Base-by-base conservation (phyloP, 1,140 invertebrate genomes). In the Rhyzopertha dominica region DNA sequence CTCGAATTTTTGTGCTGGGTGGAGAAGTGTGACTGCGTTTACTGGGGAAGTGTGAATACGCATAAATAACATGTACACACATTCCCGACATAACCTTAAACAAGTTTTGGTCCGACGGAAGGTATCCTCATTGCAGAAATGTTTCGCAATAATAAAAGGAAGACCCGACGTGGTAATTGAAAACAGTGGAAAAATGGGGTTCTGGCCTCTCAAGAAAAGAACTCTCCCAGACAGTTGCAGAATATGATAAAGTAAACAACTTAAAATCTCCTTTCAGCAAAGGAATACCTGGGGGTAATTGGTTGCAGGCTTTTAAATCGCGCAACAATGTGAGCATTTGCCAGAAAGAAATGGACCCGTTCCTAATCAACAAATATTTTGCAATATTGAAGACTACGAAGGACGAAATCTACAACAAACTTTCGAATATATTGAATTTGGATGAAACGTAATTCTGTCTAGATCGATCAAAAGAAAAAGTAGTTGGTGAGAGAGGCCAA, bases 181-280 rank as follows among this genome's bases (percentile, higher is more conserved):
- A 29, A 14, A 43, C 42, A 30, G 49, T 61, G 44, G 55, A 55
- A 30, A 53, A 56, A 51, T 58, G 52, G 49, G 61, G 63, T 5
- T 59, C 49, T 26, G 59, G 58, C 7, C 46, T 61, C 16, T 49
- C 54, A 20, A 51, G 52, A 39, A 19, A 37, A 5, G 59, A 61
- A 49, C 35, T 62, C 0, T 25, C 54, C 7, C 48, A 62, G 2
- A 7, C 62, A 17, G 43, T 56, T 17, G 26, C 20, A 16, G 41
- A 61, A 8, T 63, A 53, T 44, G 44, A 61, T 4, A 45, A 29
- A 16, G 16, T 26, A 13, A 63, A 60, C 43, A 52, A 56, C 12
- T 47, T 61, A 14, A 14, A 35, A 13, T 54, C 56, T 12, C 29
- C 51, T 7, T 66, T 66, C 45, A 59, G 56, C 41, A 43, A 60